Evolutionary conservation across 2,888 invertebrate genomes (phyloP).

Genomic region (Sialis lutaria): DNA sequence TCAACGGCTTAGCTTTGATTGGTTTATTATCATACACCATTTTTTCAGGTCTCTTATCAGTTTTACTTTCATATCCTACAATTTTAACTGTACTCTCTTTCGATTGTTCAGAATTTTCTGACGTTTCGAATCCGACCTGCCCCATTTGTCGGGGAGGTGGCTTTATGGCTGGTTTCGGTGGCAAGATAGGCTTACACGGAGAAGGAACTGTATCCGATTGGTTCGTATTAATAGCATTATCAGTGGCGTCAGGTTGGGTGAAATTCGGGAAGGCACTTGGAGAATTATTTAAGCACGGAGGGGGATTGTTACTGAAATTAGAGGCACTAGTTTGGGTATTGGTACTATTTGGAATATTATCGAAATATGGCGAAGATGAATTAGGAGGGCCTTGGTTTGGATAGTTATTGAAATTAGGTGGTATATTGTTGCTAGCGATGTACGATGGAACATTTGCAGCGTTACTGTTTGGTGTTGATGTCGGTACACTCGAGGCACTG

Average conservation of each 20-base stretch:
- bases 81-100: slow-evolving; percentile 15
- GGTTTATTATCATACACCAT: slow-evolving; percentile 25
- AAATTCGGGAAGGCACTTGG: slow-evolving; percentile 40
- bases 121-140: slow-evolving; percentile 6
- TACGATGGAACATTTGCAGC: slow-evolving; percentile 9
- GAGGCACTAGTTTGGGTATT: slow-evolving; percentile 19
- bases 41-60: slow-evolving; percentile 8
- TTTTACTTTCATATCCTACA: slow-evolving; percentile 2
- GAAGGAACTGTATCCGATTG: slow-evolving; percentile 31
- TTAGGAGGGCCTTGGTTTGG: neutral
- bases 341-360: slow-evolving; percentile 18
- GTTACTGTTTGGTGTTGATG: slow-evolving; percentile 5
- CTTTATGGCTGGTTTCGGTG: slow-evolving; percentile 63
- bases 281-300: slow-evolving; percentile 23
- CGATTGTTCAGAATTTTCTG: slow-evolving; percentile 12
- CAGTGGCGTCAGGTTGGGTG: slow-evolving; percentile 36
- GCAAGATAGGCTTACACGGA: slow-evolving; percentile 49
- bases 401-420: neutral
- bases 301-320: slow-evolving; percentile 7
- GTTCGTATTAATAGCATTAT: slow-evolving; percentile 23
- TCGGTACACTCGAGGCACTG: slow-evolving; percentile 4
- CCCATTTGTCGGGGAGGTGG: slow-evolving; percentile 34
- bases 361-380: neutral
- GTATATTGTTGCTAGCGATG: slow-evolving; percentile 13
- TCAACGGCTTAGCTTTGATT: slow-evolving; percentile 70